These are phyloP conservation scores for Syngnathus typhle DNA, from an alignment of 2,113 vertebrate genomes.

Conservation along the genomic window DNA sequence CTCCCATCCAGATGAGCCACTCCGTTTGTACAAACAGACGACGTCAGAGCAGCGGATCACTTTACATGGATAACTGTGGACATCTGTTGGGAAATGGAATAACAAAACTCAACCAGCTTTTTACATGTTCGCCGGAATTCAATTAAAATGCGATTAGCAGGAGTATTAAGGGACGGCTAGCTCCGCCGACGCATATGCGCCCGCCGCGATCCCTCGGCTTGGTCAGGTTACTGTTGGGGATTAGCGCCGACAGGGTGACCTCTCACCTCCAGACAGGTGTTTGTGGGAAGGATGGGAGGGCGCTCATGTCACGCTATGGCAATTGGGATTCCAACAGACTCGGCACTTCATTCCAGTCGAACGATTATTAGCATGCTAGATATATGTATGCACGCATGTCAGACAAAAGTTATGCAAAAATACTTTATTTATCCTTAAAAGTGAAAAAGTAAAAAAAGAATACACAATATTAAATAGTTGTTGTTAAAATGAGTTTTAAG, in stretches of 20 bases:
- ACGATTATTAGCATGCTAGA: constrained; percentile 36
- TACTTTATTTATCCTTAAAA: too few species aligned
- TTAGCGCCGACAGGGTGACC: constrained; percentile 64
- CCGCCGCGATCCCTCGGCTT: constrained; percentile 43
- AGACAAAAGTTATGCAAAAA: background rate
- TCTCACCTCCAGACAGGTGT: constrained; percentile 65
- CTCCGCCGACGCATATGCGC: constrained; percentile 34
- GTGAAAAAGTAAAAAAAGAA: too few species aligned
- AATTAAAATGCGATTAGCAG: constrained; percentile 70
- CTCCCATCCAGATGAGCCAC: constrained; percentile 50
- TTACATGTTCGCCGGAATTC: constrained; percentile 72
- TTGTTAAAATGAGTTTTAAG: background rate
- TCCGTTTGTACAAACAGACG: constrained; percentile 66
- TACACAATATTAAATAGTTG: too few species aligned
- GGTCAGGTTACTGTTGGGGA: constrained; percentile 64
- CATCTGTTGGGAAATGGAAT: constrained; percentile 76
- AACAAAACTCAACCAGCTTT: constrained; percentile 71
- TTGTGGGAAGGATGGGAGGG: constrained; percentile 45
- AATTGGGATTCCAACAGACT: constrained; percentile 50
- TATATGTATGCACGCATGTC: constrained; percentile 23
- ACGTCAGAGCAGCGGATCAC: constrained; percentile 67
- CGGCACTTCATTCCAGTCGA: constrained; percentile 36
- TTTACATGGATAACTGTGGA: constrained; percentile 73
- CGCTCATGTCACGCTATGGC: constrained; percentile 44
- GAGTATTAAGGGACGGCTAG: constrained; percentile 57